Evolutionary conservation across 2,113 vertebrate genomes (phyloP), one percentile per base, ranked within the genome.

Genomic region (Hyla sarda): DNA sequence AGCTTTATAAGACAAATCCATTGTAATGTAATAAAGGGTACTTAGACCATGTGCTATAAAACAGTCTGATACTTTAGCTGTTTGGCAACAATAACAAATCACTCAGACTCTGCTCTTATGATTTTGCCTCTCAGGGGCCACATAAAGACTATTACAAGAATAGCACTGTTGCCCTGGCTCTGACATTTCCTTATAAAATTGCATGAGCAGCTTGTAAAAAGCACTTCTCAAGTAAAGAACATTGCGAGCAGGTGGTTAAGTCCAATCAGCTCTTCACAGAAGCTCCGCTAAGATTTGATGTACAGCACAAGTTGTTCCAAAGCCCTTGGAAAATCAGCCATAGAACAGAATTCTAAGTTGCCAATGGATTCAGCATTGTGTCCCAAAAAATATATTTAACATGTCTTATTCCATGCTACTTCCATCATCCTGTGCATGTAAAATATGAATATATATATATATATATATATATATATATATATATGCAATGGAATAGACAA

Each of bases 11-110:
- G 50, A 45, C 37, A 32, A n/a, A 81, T 81, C 84, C 37, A 80
- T 86, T 86, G 76, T 73, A 86, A 86, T 81, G 62, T 41, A 86
- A 86, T 81, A 80, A 86, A 76, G 34, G 30, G 62, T 58, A 71
- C n/a, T 69, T 73, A 81, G 76, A 45, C 23, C 48, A 86, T 86
- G 76, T 58, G 32, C 84, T 81, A 81, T 72, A 62, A 80, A 79
- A 60, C 72, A 76, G 83, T 50, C 83, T 74, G 48, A 76, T 62
- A 84, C 54, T 75, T 76, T 76, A 34, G 54, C 28, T 84, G 72
- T 84, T 71, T 80, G 62, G 76, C 23, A 72, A 81, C 54, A 80
- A 81, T 86, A 86, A 80, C 62, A 81, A 52, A 86, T 80, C 48
- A 60, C 34, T 58, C 83, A 84, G 72, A 65, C 54, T 47, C 76